Percentiles rank a stretch among this genome's conserved stretches.
Conservation (phyloP, 2,888 invertebrate genomes). For the Nemotelus pantherinus region DNA sequence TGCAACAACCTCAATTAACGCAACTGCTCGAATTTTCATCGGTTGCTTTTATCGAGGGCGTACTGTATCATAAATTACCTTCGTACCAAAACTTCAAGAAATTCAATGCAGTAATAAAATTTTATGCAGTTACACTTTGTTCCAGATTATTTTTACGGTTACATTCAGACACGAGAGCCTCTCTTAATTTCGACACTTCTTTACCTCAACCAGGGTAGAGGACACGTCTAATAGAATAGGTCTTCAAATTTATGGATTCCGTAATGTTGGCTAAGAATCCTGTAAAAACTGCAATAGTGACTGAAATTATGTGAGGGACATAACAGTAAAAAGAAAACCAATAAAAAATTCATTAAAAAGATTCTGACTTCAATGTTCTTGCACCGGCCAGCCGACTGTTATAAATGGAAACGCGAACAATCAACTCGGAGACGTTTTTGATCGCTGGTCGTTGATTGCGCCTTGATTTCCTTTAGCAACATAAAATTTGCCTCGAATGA, state of each 20-base stretch:
- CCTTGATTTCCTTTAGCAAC: slow-evolving; percentile 21
- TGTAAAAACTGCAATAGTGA: slow-evolving; percentile 18
- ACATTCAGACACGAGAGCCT: background rate
- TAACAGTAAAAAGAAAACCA: slow-evolving; percentile 25
- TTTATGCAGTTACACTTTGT: background rate
- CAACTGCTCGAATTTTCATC: too few relatives aligned
- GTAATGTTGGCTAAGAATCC: slow-evolving; percentile 15
- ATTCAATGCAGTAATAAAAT: background rate
- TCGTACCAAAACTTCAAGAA: too few relatives aligned
- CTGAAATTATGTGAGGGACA: slow-evolving; percentile 8
- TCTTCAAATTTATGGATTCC: slow-evolving; percentile 17
- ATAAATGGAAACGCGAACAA: background rate
- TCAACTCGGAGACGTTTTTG: background rate
- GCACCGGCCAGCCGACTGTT: background rate
- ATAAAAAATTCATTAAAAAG: slow-evolving; percentile 35
- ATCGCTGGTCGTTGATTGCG: slow-evolving; percentile 31
- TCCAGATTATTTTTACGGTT: background rate
- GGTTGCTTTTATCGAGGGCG: too few relatives aligned
- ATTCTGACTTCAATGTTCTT: background rate
- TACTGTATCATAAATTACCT: too few relatives aligned
- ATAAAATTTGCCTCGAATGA: slow-evolving; percentile 34
- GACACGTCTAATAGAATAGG: background rate
- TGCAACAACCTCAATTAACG: too few relatives aligned
- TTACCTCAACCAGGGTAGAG: background rate
- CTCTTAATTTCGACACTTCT: background rate